These are phyloP conservation scores for Uromys caudimaculatus DNA, from an alignment of 2,797 vertebrate species.

Conservation along the genomic window DNA sequence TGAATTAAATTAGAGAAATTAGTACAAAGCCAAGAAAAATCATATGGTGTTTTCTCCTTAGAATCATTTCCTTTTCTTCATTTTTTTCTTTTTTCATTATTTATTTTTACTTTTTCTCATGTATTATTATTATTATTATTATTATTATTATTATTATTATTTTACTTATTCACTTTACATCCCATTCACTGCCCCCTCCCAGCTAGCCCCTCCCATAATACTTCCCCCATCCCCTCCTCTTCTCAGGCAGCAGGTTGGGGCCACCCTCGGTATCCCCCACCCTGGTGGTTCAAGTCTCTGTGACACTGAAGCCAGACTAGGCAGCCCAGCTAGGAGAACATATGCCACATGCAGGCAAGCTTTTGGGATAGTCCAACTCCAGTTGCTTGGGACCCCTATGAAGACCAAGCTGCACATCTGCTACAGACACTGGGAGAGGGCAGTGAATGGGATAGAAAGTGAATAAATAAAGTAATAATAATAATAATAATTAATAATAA, in stretches of 20 bases:
- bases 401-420: background rate
- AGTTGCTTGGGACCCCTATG: background rate
- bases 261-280: background rate
- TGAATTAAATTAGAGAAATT: slow-evolving; percentile 44
- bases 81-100: background rate
- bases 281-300: background rate
- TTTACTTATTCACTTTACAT: background rate
- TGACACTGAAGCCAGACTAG: background rate
- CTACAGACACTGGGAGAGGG: background rate
- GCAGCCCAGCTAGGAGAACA: background rate
- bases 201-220: background rate
- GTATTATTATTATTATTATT: background rate
- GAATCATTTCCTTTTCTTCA: slow-evolving; percentile 9
- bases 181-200: background rate
- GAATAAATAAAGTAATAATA: background rate
- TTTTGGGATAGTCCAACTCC: background rate
- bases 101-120: background rate
- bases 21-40: slow-evolving; percentile 20
- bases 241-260: background rate
- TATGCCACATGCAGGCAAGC: background rate
- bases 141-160: background rate
- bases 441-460: background rate
- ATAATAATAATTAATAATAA: no score
- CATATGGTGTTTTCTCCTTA: background rate
- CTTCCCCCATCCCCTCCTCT: background rate